Evolutionary conservation across 2,797 vertebrate genomes (phyloP), one percentile per base, ranked within the genome.

Genomic region (Rallus crepitans): DNA sequence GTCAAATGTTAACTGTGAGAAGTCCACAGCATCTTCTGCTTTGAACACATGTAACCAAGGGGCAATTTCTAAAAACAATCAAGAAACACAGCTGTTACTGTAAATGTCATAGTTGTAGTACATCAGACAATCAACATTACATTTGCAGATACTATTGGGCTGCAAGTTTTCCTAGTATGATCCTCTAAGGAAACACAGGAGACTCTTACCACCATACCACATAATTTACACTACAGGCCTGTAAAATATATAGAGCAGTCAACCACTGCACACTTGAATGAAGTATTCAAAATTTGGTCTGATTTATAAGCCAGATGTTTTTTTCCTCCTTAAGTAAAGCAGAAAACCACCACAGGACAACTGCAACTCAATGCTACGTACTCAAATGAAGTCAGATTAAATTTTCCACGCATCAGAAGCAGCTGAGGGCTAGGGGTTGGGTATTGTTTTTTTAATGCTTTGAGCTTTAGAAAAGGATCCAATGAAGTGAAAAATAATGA

Each of bases 1-100:
- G 97, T 99, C 99, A 97, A 99, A 99, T 33, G 99, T 99, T 98
- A 99, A 97, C 98, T 99, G 99, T 59, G 99, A 99, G 97, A 99
- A 99, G 98, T 99, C 99, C 97, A 99, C 99, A 53, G 99, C 99
- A 96, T 98, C 98, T 98, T 99, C 98, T 42, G 98, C 98, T 98
- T 98, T 98, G 98, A 99, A 99, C 97, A 98, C 97, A 84, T 97
- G 98, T 95, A 99, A 98, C 99, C 99, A 99, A 27, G 99, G 99
- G 96, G 98, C 98, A 98, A 99, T 99, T 97, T 99, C 99, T 99
- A 98, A 96, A 96, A 97, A 15, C 59, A 98, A 97, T 63, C 85
- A 97, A 93, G 63, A 96, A 91, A 95, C 81, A 91, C 10, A 85
- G 27, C 33, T 85, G 64, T 96, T 80, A 95, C n/a, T 77, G 25